Evolutionary conservation across 1,140 invertebrate species (phyloP).

Genomic region (Plodia interpunctella): DNA sequence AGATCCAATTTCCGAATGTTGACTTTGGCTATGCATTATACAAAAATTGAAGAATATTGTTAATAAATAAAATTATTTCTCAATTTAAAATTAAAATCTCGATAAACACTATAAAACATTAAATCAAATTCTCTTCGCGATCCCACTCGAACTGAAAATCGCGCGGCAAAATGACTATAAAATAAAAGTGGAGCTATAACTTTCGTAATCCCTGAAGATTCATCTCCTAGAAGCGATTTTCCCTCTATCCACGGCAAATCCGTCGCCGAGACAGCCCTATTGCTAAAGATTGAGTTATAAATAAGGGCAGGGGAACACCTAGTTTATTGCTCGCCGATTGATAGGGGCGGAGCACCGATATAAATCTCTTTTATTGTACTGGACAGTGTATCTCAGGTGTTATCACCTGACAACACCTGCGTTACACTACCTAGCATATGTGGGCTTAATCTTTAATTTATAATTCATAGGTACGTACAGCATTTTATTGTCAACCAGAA

Average conservation of each 20-base stretch:
- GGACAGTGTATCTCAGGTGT: neutral
- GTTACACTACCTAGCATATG: too few relatives aligned
- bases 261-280: neutral
- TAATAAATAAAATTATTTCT: too few relatives aligned
- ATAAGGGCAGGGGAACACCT: neutral
- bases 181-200: neutral
- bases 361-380: neutral
- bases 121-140: neutral
- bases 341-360: neutral
- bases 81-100: too few relatives aligned
- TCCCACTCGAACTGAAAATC: too few relatives aligned
- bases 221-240: neutral
- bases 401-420: too few relatives aligned
- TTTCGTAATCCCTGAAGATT: neutral
- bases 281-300: conserved; percentile 6
- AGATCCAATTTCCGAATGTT: too few relatives aligned
- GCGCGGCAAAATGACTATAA: neutral
- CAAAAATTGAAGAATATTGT: too few relatives aligned
- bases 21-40: too few relatives aligned
- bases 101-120: too few relatives aligned
- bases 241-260: neutral
- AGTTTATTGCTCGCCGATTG: neutral
- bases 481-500: too few relatives aligned
- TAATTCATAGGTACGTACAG: too few relatives aligned
- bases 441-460: neutral